Evolutionary conservation across 2,797 vertebrate species (phyloP), one percentile per base, ranked within the genome.

Genomic region (Helarctos malayanus): DNA sequence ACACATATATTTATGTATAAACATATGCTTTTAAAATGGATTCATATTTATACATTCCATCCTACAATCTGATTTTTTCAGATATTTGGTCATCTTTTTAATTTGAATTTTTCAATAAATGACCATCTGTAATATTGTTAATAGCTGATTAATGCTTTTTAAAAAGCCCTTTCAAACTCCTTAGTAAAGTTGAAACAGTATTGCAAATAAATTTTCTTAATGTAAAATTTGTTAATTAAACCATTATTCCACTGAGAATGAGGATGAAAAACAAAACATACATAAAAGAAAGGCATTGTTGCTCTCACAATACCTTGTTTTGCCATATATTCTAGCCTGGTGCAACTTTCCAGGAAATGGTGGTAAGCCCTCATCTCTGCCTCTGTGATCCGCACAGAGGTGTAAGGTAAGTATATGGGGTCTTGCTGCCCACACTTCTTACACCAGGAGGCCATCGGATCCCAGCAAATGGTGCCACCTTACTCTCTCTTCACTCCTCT

Each of bases 281-380:
- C 29, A 29, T 38, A 59, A 68, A 82, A 89, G 54, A 95, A 94
- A 75, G 5, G 3, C 81, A 65, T 88, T 25, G 2, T 1, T 86
- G 71, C 61, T n/a, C 38, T 35, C 78, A 81, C 57, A 13, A 59
- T 99, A 99, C 99, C 99, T 99, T 98, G 98, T 71, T 91, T 91
- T n/a, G 97, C 94, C 94, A 98, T 95, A 45, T 59, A 89, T 86
- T 98, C 98, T 47, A 99, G 98, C 78, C 98, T 98, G 98, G 98
- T 47, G 98, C 99, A 99, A 97, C 98, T 98, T 97, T 96, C 98
- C 95, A 99, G 97, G 97, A 99, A 99, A 97, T 95, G 98, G 96
- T 99, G 98, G 38, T 99, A 99, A 21, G 99, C 99, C 97, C 99
- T 99, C 99, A 99, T 99, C 98, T 99, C 99, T 56, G 98, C 99